phyloP scores from a whole-genome alignment of 2,888 invertebrate genomes.

The Hydriomena furcata region DNA sequence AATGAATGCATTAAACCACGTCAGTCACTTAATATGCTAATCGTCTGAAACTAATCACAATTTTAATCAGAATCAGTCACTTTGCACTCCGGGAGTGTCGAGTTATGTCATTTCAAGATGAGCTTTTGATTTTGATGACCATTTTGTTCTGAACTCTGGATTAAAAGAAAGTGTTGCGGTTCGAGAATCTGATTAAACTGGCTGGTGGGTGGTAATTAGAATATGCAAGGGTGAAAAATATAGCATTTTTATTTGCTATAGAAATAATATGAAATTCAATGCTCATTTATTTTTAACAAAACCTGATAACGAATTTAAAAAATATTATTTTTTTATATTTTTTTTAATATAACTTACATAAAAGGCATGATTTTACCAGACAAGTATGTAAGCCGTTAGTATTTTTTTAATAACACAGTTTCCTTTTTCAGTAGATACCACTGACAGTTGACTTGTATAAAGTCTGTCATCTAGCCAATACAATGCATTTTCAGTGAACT shows the following conservation, averaged over 20 bases:
- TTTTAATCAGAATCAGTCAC: slow-evolving; percentile 52
- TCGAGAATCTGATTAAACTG: slow-evolving; percentile 5
- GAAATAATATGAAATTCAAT: slow-evolving; percentile 4
- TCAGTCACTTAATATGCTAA: slow-evolving; percentile 45
- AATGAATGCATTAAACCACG: slow-evolving; percentile 29
- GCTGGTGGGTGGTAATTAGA: slow-evolving; percentile 35
- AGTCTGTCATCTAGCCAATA: no score
- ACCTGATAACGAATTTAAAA: no score
- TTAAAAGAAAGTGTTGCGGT: background rate
- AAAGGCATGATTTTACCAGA: no score
- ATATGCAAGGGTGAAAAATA: slow-evolving; percentile 38
- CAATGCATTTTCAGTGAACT: no score
- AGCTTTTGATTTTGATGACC: slow-evolving; percentile 41
- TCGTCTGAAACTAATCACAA: slow-evolving; percentile 46
- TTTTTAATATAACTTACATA: no score
- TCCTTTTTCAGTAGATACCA: no score
- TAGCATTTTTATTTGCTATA: slow-evolving; percentile 21
- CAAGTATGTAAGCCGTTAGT: no score
- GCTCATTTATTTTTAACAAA: background rate
- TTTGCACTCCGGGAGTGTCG: slow-evolving; percentile 43
- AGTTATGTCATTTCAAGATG: slow-evolving; percentile 48
- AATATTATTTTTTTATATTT: no score
- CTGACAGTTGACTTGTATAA: no score
- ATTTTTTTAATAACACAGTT: no score
- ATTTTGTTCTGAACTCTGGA: slow-evolving; percentile 28